A percentile compares a stretch with the other conserved stretches of the same genome.
phyloP scores from a whole-genome alignment of 1,140 invertebrate genomes.

The Anastrepha ludens region DNA sequence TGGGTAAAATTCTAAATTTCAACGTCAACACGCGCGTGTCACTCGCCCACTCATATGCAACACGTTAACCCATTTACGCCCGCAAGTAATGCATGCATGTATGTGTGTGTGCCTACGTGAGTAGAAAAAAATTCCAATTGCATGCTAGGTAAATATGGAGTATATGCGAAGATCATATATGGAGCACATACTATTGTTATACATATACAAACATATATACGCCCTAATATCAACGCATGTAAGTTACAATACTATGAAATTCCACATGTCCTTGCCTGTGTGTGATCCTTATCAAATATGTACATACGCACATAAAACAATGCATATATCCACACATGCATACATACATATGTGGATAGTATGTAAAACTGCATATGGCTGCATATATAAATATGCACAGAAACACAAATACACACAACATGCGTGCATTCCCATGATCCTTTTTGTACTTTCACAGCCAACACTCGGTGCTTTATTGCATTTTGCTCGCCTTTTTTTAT shows the following conservation, averaged over 20 bases:
- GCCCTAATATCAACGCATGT: not conserved
- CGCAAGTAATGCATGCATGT: not conserved
- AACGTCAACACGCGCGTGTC: slow-evolving; percentile 36
- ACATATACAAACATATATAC: too few species aligned
- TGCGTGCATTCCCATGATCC: slow-evolving; percentile 14
- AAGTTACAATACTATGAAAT: not conserved
- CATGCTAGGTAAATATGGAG: not conserved
- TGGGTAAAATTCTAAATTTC: slow-evolving; percentile 32
- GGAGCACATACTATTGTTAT: not conserved
- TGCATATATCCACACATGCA: not conserved
- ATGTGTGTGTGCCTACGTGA: not conserved
- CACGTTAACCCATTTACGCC: slow-evolving; percentile 30
- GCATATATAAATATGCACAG: too few species aligned
- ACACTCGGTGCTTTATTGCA: slow-evolving; percentile 17
- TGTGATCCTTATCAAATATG: not conserved
- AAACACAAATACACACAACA: not conserved
- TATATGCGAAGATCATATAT: not conserved
- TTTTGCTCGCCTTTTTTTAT: slow-evolving; percentile 22
- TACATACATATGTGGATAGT: not conserved
- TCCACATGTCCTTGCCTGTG: not conserved
- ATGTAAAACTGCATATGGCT: too few species aligned
- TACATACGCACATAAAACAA: not conserved
- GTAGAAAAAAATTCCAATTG: not conserved
- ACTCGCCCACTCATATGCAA: slow-evolving; percentile 20
- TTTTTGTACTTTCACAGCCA: not conserved